These are phyloP conservation scores for Heteronetta atricapilla DNA, from an alignment of 2,113 vertebrate genomes.

Conservation along the genomic window DNA sequence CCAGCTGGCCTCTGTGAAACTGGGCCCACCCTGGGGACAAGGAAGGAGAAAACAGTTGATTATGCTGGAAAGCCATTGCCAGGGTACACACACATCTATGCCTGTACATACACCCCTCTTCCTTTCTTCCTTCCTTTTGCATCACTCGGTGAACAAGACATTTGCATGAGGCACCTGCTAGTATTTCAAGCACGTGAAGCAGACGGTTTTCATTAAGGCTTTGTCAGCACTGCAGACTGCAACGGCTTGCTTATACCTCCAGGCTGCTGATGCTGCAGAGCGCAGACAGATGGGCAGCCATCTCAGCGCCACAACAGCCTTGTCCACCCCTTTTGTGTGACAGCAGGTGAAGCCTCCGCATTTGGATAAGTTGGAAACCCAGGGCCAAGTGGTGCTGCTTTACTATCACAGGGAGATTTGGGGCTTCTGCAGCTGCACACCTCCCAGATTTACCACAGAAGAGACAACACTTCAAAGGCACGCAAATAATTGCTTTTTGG, in stretches of 20 bases:
- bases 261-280: neutral
- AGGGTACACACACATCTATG: neutral
- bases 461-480: slow-evolving; percentile 26
- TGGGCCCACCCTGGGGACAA: neutral
- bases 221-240: neutral
- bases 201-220: neutral
- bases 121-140: neutral
- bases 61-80: neutral
- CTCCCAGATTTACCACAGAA: neutral
- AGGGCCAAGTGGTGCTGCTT: neutral
- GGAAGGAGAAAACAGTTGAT: neutral
- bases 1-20: neutral
- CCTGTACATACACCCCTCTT: neutral
- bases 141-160: neutral
- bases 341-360: neutral
- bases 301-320: neutral
- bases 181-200: neutral
- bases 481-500: slow-evolving; percentile 23
- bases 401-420: neutral
- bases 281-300: neutral
- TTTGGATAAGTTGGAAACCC: neutral
- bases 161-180: neutral
- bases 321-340: neutral
- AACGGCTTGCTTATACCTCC: neutral
- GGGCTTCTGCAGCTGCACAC: neutral